Base-by-base conservation (phyloP, 2,888 invertebrate species). In the Timema cristinae region DNA sequence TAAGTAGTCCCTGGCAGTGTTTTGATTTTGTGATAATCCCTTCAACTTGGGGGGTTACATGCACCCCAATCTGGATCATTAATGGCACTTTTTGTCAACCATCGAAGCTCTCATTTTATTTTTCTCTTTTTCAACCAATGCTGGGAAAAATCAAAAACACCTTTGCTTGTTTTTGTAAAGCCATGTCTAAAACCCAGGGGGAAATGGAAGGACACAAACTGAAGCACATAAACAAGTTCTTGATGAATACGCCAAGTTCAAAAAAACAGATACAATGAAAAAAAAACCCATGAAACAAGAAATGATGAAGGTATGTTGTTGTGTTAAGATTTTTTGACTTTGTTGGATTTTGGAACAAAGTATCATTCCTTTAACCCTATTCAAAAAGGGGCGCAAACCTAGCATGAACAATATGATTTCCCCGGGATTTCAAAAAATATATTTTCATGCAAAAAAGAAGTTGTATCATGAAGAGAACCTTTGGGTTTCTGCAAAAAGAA, bases 1-100 rank as follows among this genome's bases (percentile, higher is more conserved):
- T 72, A 74, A 67, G 73, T 74, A 76, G 73, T 63, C 66, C 61
- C 16, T 61, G 51, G 56, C 56, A 69, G 10, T 69, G 48, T 69
- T 69, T 47, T 13, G n/a, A 66, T 16, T 16, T 13, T 66, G 7
- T 13, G 66, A 56, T 16, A 6, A 56, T 7, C 11, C 13, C 56
- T 56, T 56, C 15, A 56, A 56, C 56, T 56, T 56, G 11, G 56
- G 6, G 56, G 10, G 56, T 56, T 56, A 15, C 13, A 13, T 15
- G 13, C n/a, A 13, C 6, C n/a, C 56, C 6, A 56, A 56, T 13
- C 56, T 15, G 56, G 11, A 56, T 10, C 13, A 13, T 56, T 56
- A 56, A 15, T 13, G 56, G 13, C 6, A 10, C 56, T 7, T 56
- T 56, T n/a, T 56, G 13, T 13, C n/a, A 56, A 56, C 56, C 11